phyloP scores from a whole-genome alignment of 2,888 invertebrate species.

The Clunio marinus region DNA sequence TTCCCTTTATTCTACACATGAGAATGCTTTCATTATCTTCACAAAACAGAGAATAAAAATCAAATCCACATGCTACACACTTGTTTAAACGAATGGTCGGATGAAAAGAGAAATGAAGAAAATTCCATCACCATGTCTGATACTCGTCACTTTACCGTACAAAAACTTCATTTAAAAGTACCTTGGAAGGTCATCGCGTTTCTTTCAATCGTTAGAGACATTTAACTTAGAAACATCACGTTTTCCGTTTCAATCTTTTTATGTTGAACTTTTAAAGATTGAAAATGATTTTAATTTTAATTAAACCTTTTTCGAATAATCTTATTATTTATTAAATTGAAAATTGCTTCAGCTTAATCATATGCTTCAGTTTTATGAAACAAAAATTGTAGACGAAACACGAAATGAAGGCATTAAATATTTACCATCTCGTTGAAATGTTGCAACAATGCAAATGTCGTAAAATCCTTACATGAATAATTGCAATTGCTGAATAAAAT shows the following conservation, averaged over 20 bases:
- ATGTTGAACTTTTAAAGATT: too few relatives aligned
- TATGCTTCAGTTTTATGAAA: too few relatives aligned
- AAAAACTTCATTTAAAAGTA: constrained; percentile 15
- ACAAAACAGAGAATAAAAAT: not conserved
- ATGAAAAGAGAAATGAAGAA: constrained; percentile 15
- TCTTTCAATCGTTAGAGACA: not conserved
- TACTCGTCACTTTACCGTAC: constrained; percentile 1
- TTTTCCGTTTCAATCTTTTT: too few relatives aligned
- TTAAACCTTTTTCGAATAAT: too few relatives aligned
- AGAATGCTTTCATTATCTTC: too few relatives aligned
- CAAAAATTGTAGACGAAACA: too few relatives aligned
- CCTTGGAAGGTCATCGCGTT: constrained; percentile 37
- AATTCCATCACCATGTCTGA: constrained; percentile 16
- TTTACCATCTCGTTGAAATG: not conserved
- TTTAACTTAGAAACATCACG: constrained; percentile 14
- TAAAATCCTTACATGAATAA: not conserved
- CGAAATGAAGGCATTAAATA: constrained; percentile 13
- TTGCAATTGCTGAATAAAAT: constrained; percentile 11
- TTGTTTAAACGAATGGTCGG: constrained; percentile 10
- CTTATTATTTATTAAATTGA: too few relatives aligned
- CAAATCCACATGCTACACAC: not conserved
- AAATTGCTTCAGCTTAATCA: too few relatives aligned
- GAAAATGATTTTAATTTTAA: too few relatives aligned
- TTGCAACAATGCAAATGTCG: not conserved
- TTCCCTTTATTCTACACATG: too few relatives aligned